Percentiles rank a stretch among this genome's conserved stretches.
These are phyloP conservation scores for Chrysocyon brachyurus DNA, from an alignment of 2,797 vertebrate species.

Conservation along the genomic window DNA sequence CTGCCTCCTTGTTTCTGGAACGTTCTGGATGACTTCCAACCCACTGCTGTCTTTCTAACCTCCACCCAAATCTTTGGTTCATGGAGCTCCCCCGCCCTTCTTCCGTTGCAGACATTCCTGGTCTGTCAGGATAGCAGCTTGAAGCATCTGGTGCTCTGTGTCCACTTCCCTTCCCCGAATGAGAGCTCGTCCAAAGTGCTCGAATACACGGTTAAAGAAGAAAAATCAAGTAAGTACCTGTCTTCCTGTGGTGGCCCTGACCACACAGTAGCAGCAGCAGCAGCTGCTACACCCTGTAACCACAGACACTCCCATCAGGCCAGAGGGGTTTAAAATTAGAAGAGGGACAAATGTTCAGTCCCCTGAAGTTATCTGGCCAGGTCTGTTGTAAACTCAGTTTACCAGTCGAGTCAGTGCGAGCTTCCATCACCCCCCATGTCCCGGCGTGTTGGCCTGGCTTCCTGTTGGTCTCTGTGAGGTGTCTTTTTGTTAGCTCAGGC, in stretches of 20 bases:
- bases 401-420: neutral
- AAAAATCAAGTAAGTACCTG: constrained; percentile 92
- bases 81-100: neutral
- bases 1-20: constrained; percentile 1
- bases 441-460: neutral
- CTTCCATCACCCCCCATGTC: neutral
- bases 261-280: neutral
- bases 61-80: neutral
- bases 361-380: neutral
- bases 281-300: neutral
- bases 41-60: neutral
- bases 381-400: neutral
- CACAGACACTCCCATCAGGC: neutral
- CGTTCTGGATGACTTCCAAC: neutral
- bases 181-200: constrained; percentile 83
- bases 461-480: neutral
- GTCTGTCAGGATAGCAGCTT: constrained; percentile 89
- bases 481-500: neutral
- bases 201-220: constrained; percentile 92
- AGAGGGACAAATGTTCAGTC: neutral
- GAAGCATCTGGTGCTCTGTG: constrained; percentile 90
- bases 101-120: constrained; percentile 88
- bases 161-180: constrained; percentile 88
- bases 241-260: neutral
- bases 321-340: constrained; percentile 12